Base-by-base conservation (phyloP, 2,113 vertebrate genomes). In the Neodon shergylaensis region DNA sequence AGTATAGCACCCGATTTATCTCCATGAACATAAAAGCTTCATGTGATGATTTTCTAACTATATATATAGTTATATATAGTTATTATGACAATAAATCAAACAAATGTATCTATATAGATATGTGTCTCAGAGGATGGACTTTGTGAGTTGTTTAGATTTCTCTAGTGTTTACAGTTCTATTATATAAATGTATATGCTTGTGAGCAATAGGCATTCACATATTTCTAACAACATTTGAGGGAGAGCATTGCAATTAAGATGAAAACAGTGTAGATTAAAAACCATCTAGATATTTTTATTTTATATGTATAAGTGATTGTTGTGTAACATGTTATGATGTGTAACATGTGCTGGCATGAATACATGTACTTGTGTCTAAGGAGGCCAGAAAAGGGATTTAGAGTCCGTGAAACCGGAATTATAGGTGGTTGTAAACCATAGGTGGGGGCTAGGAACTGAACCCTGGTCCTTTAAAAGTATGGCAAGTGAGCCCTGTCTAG, bases 11-110 rank as follows among this genome's bases (percentile, higher is more conserved):
- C 74, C 47, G 11, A n/a, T 89, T 96, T 87, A 87, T 65, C 21
- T 78, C 39, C 78, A 61, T 26, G 79, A 94, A 96, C 84, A 31
- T 47, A 63, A 84, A 95, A 95, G 26, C 5, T 17, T 65, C 11
- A 33, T 91, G 33, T 79, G 26, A n/a, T 70, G 19, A 44, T 79
- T 92, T 94, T 79, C 72, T 54, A 95, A 70, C 52, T 54, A 54
- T 54, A 16, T 52, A 52, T 16, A 49, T 49, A 9, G 6, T 8
- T 44, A 79, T 49, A 49, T 49, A 49, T 49, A 49, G 11, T 49
- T 49, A 49, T 49, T 49, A 54, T 54, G 54, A 54, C 54, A 54
- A 17, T 54, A 54, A 54, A 54, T 54, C 54, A 54, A 54, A 54
- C 54, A 54, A 54, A 36, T 68, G 52, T 7, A 82, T 19, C 19